These are phyloP conservation scores for Agrilus biguttatus DNA, from an alignment of 2,888 invertebrate genomes.

Conservation along the genomic window DNA sequence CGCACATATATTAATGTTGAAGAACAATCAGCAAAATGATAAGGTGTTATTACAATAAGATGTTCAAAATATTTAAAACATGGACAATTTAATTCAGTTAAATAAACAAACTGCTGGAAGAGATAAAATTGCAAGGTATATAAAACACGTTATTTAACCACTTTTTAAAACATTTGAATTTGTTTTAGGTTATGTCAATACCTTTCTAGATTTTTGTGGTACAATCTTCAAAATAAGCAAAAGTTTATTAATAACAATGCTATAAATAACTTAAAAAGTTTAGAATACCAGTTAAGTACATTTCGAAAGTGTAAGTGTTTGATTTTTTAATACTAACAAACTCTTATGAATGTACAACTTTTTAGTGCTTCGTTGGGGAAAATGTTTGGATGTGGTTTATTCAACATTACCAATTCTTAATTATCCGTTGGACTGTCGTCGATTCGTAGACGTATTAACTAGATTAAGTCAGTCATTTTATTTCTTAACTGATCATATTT, in stretches of 20 bases:
- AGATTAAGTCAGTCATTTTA: constrained; percentile 68
- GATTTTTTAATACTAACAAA: constrained; percentile 35
- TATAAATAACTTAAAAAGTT: constrained; percentile 60
- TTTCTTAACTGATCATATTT: constrained; percentile 71
- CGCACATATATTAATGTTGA: no score
- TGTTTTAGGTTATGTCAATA: constrained; percentile 66
- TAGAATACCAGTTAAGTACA: constrained; percentile 71
- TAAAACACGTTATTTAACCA: constrained; percentile 1
- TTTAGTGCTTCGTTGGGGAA: constrained; percentile 73
- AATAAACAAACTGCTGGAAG: constrained; percentile 37
- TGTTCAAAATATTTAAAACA: constrained; percentile 12
- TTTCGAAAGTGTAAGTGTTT: constrained; percentile 64
- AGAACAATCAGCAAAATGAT: no score
- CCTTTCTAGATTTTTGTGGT: constrained; percentile 66
- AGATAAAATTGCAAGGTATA: constrained; percentile 35
- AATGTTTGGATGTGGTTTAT: constrained; percentile 70
- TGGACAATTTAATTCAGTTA: constrained; percentile 33
- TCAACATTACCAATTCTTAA: constrained; percentile 56
- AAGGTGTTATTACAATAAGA: not conserved
- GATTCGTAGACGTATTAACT: constrained; percentile 59
- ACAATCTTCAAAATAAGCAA: constrained; percentile 46
- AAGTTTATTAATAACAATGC: constrained; percentile 38
- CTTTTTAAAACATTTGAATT: constrained; percentile 1
- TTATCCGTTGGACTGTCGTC: constrained; percentile 54
- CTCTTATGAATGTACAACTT: constrained; percentile 11